Evolutionary conservation across 1,140 invertebrate genomes (phyloP), one percentile per base, ranked within the genome.

Genomic region (Megalopta genalis): DNA sequence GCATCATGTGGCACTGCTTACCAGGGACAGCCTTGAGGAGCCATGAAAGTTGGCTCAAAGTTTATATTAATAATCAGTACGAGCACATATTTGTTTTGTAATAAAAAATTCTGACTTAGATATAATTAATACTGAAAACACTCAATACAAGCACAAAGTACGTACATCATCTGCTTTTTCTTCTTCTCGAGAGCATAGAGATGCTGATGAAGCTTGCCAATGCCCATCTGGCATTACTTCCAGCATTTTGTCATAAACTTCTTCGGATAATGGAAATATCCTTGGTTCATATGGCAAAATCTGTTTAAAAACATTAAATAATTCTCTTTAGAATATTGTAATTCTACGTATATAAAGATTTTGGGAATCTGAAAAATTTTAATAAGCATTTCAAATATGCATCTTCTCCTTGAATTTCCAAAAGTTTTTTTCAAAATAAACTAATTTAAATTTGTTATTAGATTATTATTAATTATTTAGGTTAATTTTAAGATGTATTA

Each of bases 251-350:
- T 95, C 93, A 87, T 96, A 97, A 9, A 94, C 93, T 42, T 95
- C 94, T 54, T 97, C 96, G 1, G 92, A 87, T 32, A 98, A 90
- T 9, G 97, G 97, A 92, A 97, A 98, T 66, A 91, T 91, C 84
- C 97, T 94, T 10, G 94, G 94, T 23, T 96, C 95, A 91, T 96
- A 98, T 23, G 97, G 97, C 80, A 90, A 85, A 87, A 93, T 86
- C 90, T 92, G 74, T 37, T 16, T 16, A 52, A 39, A 77, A 82
- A 67, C 32, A 32, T 23, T 68, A 32, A 37, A 46, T 4, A 23
- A 37, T 46, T 21, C 21, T 18, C 14, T 1, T 63, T 25, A 49
- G 16, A 2, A 7, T 12, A 54, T 54, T 18, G 6, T 71, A 52
- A 37, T 32, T 32, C 32, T 42, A 16, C 49, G 16, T 21, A 52